Base-by-base conservation (phyloP, 2,113 vertebrate species). In the Holacanthus passer region DNA sequence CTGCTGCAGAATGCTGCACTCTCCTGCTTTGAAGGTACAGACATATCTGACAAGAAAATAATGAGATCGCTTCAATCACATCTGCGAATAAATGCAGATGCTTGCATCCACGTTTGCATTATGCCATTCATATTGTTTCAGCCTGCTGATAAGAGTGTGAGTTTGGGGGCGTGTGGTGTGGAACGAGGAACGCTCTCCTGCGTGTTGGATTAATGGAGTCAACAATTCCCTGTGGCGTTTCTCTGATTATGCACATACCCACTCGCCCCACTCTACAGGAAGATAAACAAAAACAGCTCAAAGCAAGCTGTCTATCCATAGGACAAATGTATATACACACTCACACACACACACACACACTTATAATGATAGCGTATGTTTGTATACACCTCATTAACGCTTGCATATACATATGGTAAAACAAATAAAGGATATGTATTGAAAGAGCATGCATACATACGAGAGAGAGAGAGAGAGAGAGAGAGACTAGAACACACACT, bases 201-300 rank as follows among this genome's bases (percentile, higher is more conserved):
- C 47, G 65, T 60, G 20, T 72, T 60, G 91, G 82, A 91, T 92
- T 90, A 89, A 94, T 93, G 91, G 90, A 88, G 89, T 90, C 90
- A 91, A 85, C 87, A 80, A 64, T 80, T 86, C 87, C 90, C 79
- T 10, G 65, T 79, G 82, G 92, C 77, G 56, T 64, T 79, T 32
- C 73, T 84, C 82, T 90, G 88, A 91, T 91, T 83, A 84, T 88
- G 90, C 78, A 72, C 68, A 85, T 56, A 76, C 80, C 0, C 0
- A 58, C 79, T 87, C 69, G 29, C 71, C 72, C 67, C 31, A 58
- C 77, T 66, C 76, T 67, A 73, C 66, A 63, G 73, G 75, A 86
- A 71, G 65, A 84, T 62, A 83, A 82, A 91, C 87, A 87, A 87
- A 90, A 88, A 88, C 80, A 86, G 55, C 83, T 81, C 79, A 76